A percentile compares a stretch with the other conserved stretches of the same genome.
Conservation (phyloP, 2,888 invertebrate genomes). For the Parnassius smintheus region DNA sequence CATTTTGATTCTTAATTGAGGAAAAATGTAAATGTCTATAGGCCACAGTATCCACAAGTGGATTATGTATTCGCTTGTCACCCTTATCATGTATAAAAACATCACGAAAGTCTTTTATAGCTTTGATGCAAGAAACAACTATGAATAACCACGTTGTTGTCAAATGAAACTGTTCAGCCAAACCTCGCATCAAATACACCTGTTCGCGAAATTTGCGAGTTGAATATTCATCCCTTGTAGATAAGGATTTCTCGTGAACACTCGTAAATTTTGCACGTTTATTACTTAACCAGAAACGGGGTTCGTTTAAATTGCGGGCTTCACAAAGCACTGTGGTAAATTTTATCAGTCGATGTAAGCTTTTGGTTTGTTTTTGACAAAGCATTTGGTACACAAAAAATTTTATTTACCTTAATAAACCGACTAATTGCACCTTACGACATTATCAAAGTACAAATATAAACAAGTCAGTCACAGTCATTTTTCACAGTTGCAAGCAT, state of each 20-base stretch:
- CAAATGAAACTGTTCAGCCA: slow-evolving; percentile 1
- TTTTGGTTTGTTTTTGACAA: background rate
- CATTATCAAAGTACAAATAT: background rate
- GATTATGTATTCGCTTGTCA: no score
- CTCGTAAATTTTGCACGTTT: slow-evolving; percentile 71
- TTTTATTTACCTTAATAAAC: background rate
- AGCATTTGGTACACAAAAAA: background rate
- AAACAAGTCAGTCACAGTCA: background rate
- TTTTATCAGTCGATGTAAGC: background rate
- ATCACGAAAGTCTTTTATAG: no score
- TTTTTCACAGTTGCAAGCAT: background rate
- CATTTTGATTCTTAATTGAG: no score
- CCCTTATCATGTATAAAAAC: no score
- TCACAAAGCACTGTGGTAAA: background rate
- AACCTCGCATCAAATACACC: slow-evolving; percentile 32
- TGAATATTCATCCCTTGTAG: slow-evolving; percentile 40
- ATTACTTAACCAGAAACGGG: slow-evolving; percentile 51
- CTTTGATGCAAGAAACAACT: no score
- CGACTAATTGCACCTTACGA: background rate
- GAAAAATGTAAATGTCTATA: no score
- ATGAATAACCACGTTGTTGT: background rate
- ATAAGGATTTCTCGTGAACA: slow-evolving; percentile 65
- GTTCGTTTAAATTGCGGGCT: slow-evolving; percentile 8
- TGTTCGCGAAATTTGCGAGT: slow-evolving; percentile 30
- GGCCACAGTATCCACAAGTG: no score